Evolutionary conservation across 1,140 invertebrate genomes (phyloP).

Genomic region (Drosophila parabipectinata): DNA sequence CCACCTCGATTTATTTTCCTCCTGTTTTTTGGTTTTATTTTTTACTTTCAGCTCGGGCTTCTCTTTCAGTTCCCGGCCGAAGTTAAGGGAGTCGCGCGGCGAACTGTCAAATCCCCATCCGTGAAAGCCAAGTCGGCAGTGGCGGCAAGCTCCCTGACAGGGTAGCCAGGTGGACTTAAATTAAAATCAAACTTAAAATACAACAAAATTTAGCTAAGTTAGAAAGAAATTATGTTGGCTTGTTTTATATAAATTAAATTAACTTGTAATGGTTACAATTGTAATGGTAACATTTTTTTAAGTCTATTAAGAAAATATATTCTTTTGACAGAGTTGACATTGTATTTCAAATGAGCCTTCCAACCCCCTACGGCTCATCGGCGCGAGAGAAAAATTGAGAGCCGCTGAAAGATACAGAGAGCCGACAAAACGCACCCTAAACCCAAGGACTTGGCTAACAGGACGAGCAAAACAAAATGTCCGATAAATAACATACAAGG

Average conservation of each 20-base stretch:
- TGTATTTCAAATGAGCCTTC: slow-evolving; percentile 29
- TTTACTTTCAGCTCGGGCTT: slow-evolving; percentile 35
- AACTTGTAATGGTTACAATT: too few relatives aligned
- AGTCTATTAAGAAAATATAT: not conserved
- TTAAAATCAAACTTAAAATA: not conserved
- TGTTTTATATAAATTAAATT: too few relatives aligned
- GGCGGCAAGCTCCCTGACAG: not conserved
- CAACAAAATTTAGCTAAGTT: too few relatives aligned
- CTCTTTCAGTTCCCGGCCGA: slow-evolving; percentile 25
- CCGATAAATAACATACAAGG: slow-evolving; percentile 38
- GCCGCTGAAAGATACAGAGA: not conserved
- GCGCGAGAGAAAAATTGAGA: slow-evolving; percentile 11
- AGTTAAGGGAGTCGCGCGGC: slow-evolving; percentile 57
- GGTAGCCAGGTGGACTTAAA: not conserved
- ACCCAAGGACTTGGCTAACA: slow-evolving; percentile 31
- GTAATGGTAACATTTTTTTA: not conserved
- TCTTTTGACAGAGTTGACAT: slow-evolving; percentile 12
- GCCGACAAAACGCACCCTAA: slow-evolving; percentile 15
- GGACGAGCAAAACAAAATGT: slow-evolving; percentile 72
- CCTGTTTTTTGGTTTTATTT: slow-evolving; percentile 45
- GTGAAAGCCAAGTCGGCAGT: not conserved
- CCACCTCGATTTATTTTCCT: slow-evolving; percentile 41
- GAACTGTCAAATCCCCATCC: slow-evolving; percentile 47
- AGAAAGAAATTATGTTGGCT: too few relatives aligned
- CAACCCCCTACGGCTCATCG: slow-evolving; percentile 67